Evolutionary conservation across 2,113 vertebrate species (phyloP), one percentile per base, ranked within the genome.

Genomic region (Oreochromis tanganicae): DNA sequence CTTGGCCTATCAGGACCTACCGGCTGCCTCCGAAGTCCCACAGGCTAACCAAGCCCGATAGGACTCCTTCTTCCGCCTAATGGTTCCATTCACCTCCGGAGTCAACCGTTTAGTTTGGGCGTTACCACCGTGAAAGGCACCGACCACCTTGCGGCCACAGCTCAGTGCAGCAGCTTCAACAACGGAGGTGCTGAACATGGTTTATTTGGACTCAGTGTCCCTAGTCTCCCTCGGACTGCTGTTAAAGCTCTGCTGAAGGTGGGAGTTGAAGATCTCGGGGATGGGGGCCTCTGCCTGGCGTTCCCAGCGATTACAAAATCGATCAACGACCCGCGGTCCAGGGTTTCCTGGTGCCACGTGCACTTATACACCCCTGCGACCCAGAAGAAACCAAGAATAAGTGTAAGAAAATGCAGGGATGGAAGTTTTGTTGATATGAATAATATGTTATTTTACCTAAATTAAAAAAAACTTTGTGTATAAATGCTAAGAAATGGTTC

Each of bases 111-210:
- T 38, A 38, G 61, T 66, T 66, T n/a, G 61, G 61, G 61, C 4
- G 0, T 66, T 66, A 66, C 0, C 34, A 38, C 0, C 0, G 17
- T n/a, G 32, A 0, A 0, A 66, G 61, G 61, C 32, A 66, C 61
- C 4, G 59, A 36, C 0, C 16, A 19, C 59, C 59, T n/a, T n/a
- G 61, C n/a, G 61, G 32, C 32, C 0, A 4, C 56, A 59, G 24
- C 56, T 59, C 56, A 59, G 1, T 59, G 1, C 0, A 59, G 7
- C 56, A 59, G 24, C 56, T 59, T 29, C 56, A 59, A 1, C 4
- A 59, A 16, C 16, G 55, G 24, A 57, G 55, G 55, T 57, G 56
- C 56, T 29, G 56, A 16, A 59, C 56, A 29, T 59, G 7, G 24
- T 59, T 29, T 59, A 29, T 57, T 57, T 29, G 24, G 56, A 29